Evolutionary conservation across 1,140 invertebrate genomes (phyloP).

Genomic region (Scylla paramamosain): DNA sequence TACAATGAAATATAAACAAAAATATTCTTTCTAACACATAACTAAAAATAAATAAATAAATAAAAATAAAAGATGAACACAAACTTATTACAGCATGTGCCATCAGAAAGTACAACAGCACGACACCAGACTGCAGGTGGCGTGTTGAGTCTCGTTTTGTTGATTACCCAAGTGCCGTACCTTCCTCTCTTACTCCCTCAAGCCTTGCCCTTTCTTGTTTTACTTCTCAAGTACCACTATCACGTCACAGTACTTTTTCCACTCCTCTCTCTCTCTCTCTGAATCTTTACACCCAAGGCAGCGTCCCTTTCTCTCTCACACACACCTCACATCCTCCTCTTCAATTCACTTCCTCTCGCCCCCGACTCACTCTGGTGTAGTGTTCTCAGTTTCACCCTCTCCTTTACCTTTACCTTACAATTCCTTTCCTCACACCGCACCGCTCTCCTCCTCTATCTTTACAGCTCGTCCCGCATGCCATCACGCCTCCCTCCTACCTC

Average conservation of each 20-base stretch:
- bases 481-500: background rate
- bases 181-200: background rate
- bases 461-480: background rate
- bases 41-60: too few relatives aligned
- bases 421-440: background rate
- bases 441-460: slow-evolving; percentile 10
- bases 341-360: background rate
- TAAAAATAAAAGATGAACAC: too few relatives aligned
- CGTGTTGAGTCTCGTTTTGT: too few relatives aligned
- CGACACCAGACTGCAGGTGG: too few relatives aligned
- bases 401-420: slow-evolving; percentile 8
- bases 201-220: background rate
- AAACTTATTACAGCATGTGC: too few relatives aligned
- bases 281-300: background rate
- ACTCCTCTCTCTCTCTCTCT: background rate
- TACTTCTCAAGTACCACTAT: background rate
- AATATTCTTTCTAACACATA: too few relatives aligned
- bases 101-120: too few relatives aligned
- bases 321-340: background rate
- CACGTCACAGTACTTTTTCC: background rate
- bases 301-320: background rate
- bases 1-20: too few relatives aligned
- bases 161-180: too few relatives aligned
- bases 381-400: background rate
- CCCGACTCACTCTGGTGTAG: too few relatives aligned